A percentile compares a stretch with the other conserved stretches of the same genome.
Conservation (phyloP, 2,113 vertebrate species). For the Corythaeola cristata region DNA sequence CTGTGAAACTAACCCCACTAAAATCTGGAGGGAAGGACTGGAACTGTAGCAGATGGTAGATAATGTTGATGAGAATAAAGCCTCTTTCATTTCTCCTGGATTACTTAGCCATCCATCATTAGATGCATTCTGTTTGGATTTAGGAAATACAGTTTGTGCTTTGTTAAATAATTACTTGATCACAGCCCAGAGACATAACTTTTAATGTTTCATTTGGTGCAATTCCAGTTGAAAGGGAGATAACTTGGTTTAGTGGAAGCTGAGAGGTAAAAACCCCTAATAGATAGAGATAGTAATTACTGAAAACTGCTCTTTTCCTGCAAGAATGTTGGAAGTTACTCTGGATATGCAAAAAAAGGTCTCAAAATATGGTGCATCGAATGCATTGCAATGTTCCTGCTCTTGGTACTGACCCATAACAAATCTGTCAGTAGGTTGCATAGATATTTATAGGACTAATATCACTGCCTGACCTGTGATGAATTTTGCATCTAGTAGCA, state of each 20-base stretch:
- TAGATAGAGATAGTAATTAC: neutral
- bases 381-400: neutral
- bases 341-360: neutral
- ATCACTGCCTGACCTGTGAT: neutral
- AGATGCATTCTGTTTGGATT: neutral
- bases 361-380: neutral
- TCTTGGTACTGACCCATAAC: neutral
- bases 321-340: neutral
- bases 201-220: neutral
- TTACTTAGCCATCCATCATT: neutral
- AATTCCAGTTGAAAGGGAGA: neutral
- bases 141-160: neutral
- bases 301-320: neutral
- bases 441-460: neutral
- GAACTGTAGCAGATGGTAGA: neutral
- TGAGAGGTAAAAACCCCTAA: neutral
- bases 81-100: neutral
- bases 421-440: neutral
- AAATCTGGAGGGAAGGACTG: neutral
- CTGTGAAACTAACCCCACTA: neutral
- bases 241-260: neutral
- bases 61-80: neutral
- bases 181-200: neutral
- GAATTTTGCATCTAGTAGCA: neutral
- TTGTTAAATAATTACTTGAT: slow-evolving; percentile 11